Conservation (phyloP, 2,888 invertebrate genomes). For the Scaptomyza reducta region DNA sequence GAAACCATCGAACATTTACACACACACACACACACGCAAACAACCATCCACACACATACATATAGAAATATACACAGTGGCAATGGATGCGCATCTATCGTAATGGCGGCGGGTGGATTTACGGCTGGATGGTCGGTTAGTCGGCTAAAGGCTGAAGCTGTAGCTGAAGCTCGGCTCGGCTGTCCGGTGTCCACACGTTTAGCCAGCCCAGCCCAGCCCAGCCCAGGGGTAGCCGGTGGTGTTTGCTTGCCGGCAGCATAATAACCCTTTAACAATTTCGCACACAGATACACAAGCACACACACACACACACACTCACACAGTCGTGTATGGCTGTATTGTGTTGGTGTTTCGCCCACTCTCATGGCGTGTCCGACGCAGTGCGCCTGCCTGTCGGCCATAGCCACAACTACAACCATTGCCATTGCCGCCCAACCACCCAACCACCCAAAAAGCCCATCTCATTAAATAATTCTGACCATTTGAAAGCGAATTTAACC, state of each 20-base stretch:
- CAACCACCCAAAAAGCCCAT: slow-evolving; percentile 61
- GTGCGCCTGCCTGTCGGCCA: slow-evolving; percentile 78
- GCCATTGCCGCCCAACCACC: slow-evolving; percentile 49
- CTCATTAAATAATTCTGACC: slow-evolving; percentile 82
- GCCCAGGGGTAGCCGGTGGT: slow-evolving; percentile 80
- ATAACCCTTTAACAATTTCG: slow-evolving; percentile 75
- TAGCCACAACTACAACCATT: slow-evolving; percentile 26
- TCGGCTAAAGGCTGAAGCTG: slow-evolving; percentile 31
- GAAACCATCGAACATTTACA: slow-evolving; percentile 31
- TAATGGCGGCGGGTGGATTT: slow-evolving; percentile 75
- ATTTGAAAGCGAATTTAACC: slow-evolving; percentile 83
- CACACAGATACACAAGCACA: slow-evolving; percentile 19
- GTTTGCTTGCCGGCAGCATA: slow-evolving; percentile 78
- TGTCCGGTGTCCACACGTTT: slow-evolving; percentile 50
- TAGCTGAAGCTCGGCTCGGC: neutral
- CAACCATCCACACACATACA: slow-evolving; percentile 4
- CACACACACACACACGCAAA: neutral
- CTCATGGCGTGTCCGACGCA: slow-evolving; percentile 42
- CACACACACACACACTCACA: slow-evolving; percentile 16
- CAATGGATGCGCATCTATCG: slow-evolving; percentile 51
- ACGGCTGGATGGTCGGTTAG: slow-evolving; percentile 60
- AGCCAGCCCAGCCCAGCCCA: too few species aligned
- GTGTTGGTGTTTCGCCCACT: slow-evolving; percentile 64
- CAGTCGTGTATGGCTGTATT: slow-evolving; percentile 19
- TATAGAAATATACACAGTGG: slow-evolving; percentile 34